Evolutionary conservation across 2,797 vertebrate genomes (phyloP).

Genomic region (Diglossa cyanea): DNA sequence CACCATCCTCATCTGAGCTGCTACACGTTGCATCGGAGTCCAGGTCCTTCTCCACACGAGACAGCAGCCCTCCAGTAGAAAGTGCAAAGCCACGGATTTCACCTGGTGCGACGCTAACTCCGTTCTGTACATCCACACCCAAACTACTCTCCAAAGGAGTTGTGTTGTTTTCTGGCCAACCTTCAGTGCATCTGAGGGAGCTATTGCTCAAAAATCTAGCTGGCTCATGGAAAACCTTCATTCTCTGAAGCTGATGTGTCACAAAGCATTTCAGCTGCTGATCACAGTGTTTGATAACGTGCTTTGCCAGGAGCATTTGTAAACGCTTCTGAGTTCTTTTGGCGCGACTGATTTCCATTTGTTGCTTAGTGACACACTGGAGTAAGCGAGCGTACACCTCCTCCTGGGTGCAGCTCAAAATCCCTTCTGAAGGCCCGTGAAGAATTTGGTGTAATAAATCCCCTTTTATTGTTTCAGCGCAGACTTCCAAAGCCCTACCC

Average conservation of each 20-base stretch:
- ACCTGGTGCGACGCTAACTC: slow-evolving; percentile 50
- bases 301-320: slow-evolving; percentile 83
- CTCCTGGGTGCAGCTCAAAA: slow-evolving; percentile 48
- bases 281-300: slow-evolving; percentile 81
- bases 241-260: slow-evolving; percentile 70
- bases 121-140: slow-evolving; percentile 35
- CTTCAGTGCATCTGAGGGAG: slow-evolving; percentile 54
- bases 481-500: slow-evolving; percentile 63
- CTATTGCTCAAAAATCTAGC: slow-evolving; percentile 40
- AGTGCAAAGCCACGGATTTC: slow-evolving; percentile 80
- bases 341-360: slow-evolving; percentile 77
- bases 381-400: slow-evolving; percentile 73
- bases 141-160: slow-evolving; percentile 35
- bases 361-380: slow-evolving; percentile 81
- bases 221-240: slow-evolving; percentile 53
- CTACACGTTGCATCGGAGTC: slow-evolving; percentile 92
- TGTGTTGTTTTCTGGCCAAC: slow-evolving; percentile 50
- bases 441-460: slow-evolving; percentile 69
- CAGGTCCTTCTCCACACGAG: slow-evolving; percentile 79
- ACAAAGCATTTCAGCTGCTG: slow-evolving; percentile 84
- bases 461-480: slow-evolving; percentile 62
- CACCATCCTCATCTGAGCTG: slow-evolving; percentile 90
- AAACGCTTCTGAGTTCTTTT: slow-evolving; percentile 82
- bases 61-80: slow-evolving; percentile 77
- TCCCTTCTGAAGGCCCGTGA: slow-evolving; percentile 33